Base-by-base conservation (phyloP, 53 echinoderm and acorn worm species). In the Crossaster papposus region DNA sequence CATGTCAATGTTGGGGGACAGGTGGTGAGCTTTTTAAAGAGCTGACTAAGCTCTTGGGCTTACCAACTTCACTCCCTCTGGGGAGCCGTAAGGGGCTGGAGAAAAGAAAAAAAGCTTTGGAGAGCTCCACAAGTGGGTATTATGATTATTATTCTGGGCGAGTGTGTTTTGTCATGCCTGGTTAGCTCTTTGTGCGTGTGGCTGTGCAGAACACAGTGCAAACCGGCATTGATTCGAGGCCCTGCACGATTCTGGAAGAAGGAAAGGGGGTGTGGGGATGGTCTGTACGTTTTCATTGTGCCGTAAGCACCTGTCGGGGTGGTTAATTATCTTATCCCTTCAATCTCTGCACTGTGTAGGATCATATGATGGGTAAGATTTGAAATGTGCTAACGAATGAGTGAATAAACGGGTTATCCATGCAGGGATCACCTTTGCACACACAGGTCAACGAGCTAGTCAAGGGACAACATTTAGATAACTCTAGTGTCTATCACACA, bases 1-100 rank as follows among this genome's bases (percentile, higher is more conserved):
- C 87, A 87, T 87, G 87, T 87, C 87, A 87, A 87, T 75, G 87
- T 75, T 75, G 55, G 58, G 87, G 77, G 87, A 87, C 87, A 87
- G 87, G 87, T 87, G 87, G 87, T 87, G 76, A 22, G 36, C 13
- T 54, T 77, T 87, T 87, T 76, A 44, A 36, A 87, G 87, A 77
- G 87, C 75, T 87, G 77, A 62, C 87, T 75, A 87, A 87, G 87
- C 87, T 87, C 52, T 87, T 72, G 51, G 36, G 63, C 18, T 77
- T 23, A 36, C 29, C 9, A 77, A 35, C 23, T 76, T 76, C 37
- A 75, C 87, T 58, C 87, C 87, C 77, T 36, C 87, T 87, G 87
- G 82, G 64, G 36, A 18, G 11, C 6, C 44, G 9, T 37, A 33
- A 76, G 76, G 37, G 23, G 35, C 15, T 15, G 35, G 10, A 2